Base-by-base conservation (phyloP, 1,140 invertebrate genomes). In the Rhagoletis zephyria region DNA sequence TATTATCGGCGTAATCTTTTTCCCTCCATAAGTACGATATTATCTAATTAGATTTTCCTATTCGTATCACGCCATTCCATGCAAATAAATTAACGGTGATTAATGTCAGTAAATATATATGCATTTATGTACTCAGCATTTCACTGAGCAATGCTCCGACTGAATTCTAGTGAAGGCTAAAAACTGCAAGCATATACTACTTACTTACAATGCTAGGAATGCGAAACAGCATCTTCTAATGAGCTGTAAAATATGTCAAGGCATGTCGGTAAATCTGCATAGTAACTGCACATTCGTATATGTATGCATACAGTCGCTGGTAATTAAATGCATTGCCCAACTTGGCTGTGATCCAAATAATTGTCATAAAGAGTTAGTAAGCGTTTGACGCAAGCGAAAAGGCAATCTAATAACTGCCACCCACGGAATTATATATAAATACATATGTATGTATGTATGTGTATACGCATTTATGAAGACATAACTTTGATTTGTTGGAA, bases 281-380 rank as follows among this genome's bases (percentile, higher is more conserved):
- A 81, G 3, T 74, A 30, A 59, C n/a, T 81, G 74, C 74, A 59
- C 5, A 81, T 7, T 19, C 48, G 56, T 56, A 56, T 81, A 4
- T 30, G 7, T 48, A 19, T 14, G 30, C 30, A 30, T 30, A n/a
- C 59, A 81, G 48, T 81, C 56, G 45, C 56, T 40, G n/a, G 48
- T 9, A n/a, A 56, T 81, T 81, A 81, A 59, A 19, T 59, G n/a
- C n/a, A 56, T 59, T 81, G 19, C 42, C 19, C 45, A 81, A 56
- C n/a, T 30, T 81, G 74, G 74, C 74, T 48, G 12, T 81, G 74
- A 40, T 81, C 74, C 74, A 59, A 59, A 81, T 81, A 81, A 59
- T 59, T 59, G 74, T 81, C 48, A 56, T 30, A 6, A 19, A 30
- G 1, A 81, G 12, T 81, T 48, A 81, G 7, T n/a, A 81, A 5